Base-by-base conservation (phyloP, 53 echinoderm and acorn worm species). In the Holothuria scabra region DNA sequence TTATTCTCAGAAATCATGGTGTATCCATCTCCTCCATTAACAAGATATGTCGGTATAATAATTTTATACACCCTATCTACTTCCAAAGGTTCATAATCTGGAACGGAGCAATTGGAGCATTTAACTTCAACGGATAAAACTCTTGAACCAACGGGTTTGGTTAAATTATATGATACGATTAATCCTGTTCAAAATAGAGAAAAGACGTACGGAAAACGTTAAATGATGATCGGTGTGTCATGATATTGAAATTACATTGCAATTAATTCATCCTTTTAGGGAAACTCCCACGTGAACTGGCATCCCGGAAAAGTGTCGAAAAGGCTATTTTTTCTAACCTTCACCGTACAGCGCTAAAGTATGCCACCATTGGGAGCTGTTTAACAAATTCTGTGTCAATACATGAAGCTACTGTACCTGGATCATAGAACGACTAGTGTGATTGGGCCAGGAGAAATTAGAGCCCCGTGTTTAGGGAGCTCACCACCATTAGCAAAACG, bases 1-100 rank as follows among this genome's bases (percentile, higher is more conserved):
- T 81, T 85, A 41, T 91, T 87, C 46, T 91, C 87, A 44, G 66
- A 18, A 37, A 99, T 85, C 83, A 99, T 80, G 3, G 67, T 65
- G 58, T 76, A 99, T 0, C 99, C 99, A 65, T 99, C 94, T 6
- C 99, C 94, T 33, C 99, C 99, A 21, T 58, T 18, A 2, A 85
- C 93, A 0, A 95, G 30, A 34, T 86, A 94, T 26, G 89, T 86
- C 59, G 82, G 82, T 29, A 88, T 85, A 21, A 94, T 67, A n/a
- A 94, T 68, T 70, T 83, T 92, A 83, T 94, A 99, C 4, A 85
- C 65, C 19, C 69, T 75, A 1, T 99, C 83, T 0, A 46, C 66
- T 28, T 94, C 85, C 14, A 99, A 34, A 1, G 92, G 92, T 28
- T 76, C 87, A 65, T 87, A 99, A 1, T 85, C 80, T 2, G 99